Base-by-base conservation (phyloP, 1,140 invertebrate species). In the Drosophila oshimai region DNA sequence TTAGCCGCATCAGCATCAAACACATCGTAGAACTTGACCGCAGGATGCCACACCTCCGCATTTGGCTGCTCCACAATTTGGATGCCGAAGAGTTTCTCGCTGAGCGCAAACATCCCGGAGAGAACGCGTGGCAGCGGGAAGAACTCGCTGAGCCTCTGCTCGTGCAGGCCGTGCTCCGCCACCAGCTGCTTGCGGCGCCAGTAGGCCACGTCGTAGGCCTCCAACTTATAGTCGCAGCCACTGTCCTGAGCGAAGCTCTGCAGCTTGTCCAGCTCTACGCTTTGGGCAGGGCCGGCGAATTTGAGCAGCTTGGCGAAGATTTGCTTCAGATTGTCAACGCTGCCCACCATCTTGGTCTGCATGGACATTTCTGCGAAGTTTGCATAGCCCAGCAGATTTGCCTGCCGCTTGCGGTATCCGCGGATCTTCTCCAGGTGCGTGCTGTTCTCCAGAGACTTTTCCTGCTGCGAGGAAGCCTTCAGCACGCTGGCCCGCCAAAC, bases 271-370 rank as follows among this genome's bases (percentile, higher is more conserved):
- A 99, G 86, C 92, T 99, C 97, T 33, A 93, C 91, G 51, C 95
- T 93, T 90, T 97, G 96, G 7, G 94, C 93, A 3, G 95, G 94
- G 57, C 93, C 93, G 65, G 95, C 95, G 76, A 92, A 93, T 75
- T 94, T 92, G 1, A 94, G 91, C 39, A 97, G 92, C 67, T 91
- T 94, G 42, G 95, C 92, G n/a, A 98, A 92, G 62, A 96, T 93
- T 39, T 94, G 92, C 47, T 95, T 92, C 1, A 98, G 94, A 91
- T 95, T 96, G 18, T 96, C 93, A n/a, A 97, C 91, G 69, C 90
- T 95, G 26, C 95, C 95, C 2, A 97, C 97, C 96, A 99, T 98
- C 93, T 98, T 98, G 0, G 96, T 98, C 92, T 96, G 94, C 96
- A 99, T 97, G 24, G 95, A 97, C 94, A 98, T 94, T 24, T 98